A percentile compares a stretch with the other conserved stretches of the same genome.
These are phyloP conservation scores for Synanthedon tipuliformis DNA, from an alignment of 2,888 invertebrate species.

Conservation along the genomic window DNA sequence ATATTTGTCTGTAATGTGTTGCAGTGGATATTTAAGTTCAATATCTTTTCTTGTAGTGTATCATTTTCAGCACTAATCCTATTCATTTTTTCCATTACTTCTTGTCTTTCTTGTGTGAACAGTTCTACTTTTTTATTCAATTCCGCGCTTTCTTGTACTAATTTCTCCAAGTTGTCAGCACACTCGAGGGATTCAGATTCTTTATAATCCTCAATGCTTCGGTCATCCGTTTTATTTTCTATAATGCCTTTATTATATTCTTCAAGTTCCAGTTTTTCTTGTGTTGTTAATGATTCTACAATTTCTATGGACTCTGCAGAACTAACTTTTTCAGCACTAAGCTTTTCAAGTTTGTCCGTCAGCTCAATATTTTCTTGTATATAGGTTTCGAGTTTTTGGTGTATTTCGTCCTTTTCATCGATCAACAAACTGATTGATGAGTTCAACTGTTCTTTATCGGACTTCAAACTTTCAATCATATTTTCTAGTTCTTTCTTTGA, in stretches of 20 bases:
- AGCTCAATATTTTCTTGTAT: conserved; percentile 81
- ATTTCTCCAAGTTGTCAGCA: conserved; percentile 66
- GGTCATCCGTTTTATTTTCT: conserved; percentile 22
- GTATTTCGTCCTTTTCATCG: conserved; percentile 72
- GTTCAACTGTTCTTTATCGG: conserved; percentile 66
- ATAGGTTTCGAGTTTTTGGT: conserved; percentile 73
- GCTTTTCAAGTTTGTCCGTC: conserved; percentile 77
- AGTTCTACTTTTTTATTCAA: conserved; percentile 76
- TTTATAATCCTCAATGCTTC: conserved; percentile 19
- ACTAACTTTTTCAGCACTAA: conserved; percentile 78
- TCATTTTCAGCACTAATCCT: conserved; percentile 72
- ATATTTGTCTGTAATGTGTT: conserved; percentile 50
- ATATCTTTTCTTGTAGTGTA: conserved; percentile 57
- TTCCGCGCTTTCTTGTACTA: conserved; percentile 75
- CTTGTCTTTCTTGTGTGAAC: conserved; percentile 76
- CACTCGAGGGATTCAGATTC: conserved; percentile 33
- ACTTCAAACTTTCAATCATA: conserved; percentile 57
- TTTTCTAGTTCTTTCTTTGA: conserved; percentile 60
- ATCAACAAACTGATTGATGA: conserved; percentile 68
- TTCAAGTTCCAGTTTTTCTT: conserved; percentile 77
- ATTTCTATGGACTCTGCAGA: conserved; percentile 83
- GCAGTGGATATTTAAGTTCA: conserved; percentile 64
- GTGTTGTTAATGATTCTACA: conserved; percentile 77
- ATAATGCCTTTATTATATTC: conserved; percentile 72
- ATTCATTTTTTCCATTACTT: conserved; percentile 77